Base-by-base conservation (phyloP, 35 echinoderm and acorn worm species). In the Strongylocentrotus purpuratus region DNA sequence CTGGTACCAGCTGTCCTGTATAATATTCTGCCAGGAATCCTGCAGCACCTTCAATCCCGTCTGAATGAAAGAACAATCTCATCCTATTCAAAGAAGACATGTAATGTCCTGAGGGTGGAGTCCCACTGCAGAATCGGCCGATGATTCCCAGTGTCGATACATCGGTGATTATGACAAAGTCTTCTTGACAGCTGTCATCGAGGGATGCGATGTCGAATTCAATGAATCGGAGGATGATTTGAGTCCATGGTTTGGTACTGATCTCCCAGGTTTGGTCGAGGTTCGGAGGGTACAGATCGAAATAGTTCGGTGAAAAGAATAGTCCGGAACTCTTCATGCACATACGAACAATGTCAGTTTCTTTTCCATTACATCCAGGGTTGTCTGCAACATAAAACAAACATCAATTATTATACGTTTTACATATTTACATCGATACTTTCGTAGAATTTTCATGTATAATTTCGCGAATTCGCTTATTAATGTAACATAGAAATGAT, bases 1-100 rank as follows among this genome's bases (percentile, higher is more conserved):
- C 91, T 3, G 91, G 91, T 47, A 50, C 17, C n/a, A 93, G 91
- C n/a, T 47, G 14, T 32, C 31, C 91, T 13, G 91, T 48, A 31
- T 47, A 2, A 58, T 93, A 93, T 48, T 93, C 91, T 58, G 17
- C 47, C 9, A 93, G 31, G 46, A 93, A 93, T 25, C 91, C 91
- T 6, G 91, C 35, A 8, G 18, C 91, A 58, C 46, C 17, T 58
- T 31, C 91, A 18, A 93, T 58, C 0, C 91, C n/a, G 31, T 93
- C 91, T 6, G 91, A 93, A 32, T 93, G 91, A 55, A 93, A 93
- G 13, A 9, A 13, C 10, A 93, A 13, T 31, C 45, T 50, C 48
- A 93, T 50, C 48, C 91, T 31, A 32, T 93, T 93, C 20, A 93
- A 58, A 14, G 91, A 93, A 22, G 91, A 93, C 91, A 58, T 93